Percentiles rank a stretch among this genome's conserved stretches.
phyloP scores from a whole-genome alignment of 2,797 vertebrate genomes.

The Balearica regulorum region DNA sequence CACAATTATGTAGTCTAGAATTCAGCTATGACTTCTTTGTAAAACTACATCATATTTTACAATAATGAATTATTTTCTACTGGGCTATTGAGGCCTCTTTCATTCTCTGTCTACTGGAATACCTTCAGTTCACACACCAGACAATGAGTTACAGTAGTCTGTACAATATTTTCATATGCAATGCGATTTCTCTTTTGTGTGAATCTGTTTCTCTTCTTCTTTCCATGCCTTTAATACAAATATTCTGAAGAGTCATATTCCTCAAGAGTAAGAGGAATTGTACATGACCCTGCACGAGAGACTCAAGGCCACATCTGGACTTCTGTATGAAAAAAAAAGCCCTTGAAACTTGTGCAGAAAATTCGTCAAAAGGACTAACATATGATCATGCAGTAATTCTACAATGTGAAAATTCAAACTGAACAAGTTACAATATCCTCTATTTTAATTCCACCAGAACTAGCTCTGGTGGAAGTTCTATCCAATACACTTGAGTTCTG shows the following conservation, averaged over 20 bases:
- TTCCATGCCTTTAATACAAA: neutral
- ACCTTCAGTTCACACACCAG: neutral
- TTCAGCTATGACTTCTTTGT: neutral
- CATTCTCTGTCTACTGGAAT: neutral
- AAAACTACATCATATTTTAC: neutral
- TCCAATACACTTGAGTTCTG: fast-evolving
- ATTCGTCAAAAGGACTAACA: neutral
- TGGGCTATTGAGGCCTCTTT: neutral
- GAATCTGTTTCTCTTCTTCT: neutral
- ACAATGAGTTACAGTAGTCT: neutral
- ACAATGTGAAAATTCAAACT: neutral
- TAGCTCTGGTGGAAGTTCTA: neutral
- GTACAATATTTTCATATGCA: neutral
- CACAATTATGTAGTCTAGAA: neutral
- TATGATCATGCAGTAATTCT: neutral
- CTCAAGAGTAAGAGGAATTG: neutral
- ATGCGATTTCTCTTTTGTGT: neutral
- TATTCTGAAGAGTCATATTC: neutral
- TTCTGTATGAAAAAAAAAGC: neutral
- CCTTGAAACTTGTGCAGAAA: neutral
- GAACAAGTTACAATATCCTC: neutral
- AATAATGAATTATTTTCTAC: neutral
- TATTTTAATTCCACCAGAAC: neutral
- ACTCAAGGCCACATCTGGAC: neutral
- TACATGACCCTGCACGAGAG: neutral